Base-by-base conservation (phyloP, 2,888 invertebrate species). In the Germaria angustata region DNA sequence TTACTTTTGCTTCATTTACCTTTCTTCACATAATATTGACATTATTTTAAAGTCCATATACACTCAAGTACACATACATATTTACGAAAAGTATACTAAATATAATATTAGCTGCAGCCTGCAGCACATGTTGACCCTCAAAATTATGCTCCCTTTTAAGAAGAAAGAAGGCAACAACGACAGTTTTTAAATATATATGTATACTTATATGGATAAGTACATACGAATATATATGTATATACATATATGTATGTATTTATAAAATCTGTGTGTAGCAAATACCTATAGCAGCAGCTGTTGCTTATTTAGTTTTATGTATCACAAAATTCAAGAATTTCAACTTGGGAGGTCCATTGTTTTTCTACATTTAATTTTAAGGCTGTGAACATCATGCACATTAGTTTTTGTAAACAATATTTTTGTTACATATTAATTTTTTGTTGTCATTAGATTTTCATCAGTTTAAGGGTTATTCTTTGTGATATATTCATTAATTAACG, bases 91-190 rank as follows among this genome's bases (percentile, higher is more conserved):
- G n/a, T n/a, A n/a, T n/a, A n/a, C n/a, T n/a, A n/a, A n/a, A n/a
- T 11, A 44, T 32, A 66, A 20, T 15, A 63, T 24, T 41, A 28
- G 8, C 57, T 34, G 28, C 49, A 78, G 65, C 73, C 57, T 36
- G 28, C 49, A 78, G 71, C 78, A 73, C 73, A 73, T 75, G 73
- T 72, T 82, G 78, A 75, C 78, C 77, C 81, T 78, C 73, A 81
- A 81, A 73, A 53, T 39, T 39, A 36, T 71, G 46, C 44, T 71
- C 36, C 44, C 24, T 65, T 73, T 71, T 22, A 1, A 34, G 32
- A 66, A 44, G 22, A 59, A 28, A 34, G n/a, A 69, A 15, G 59
- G 44, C 11, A 39, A 8, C 36, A 61, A 39, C 17, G 6, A 20
- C 28, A 32, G 39, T 51, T 28, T 53, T 51, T 24, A 41, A 53